Evolutionary conservation across 2,113 vertebrate species (phyloP).

Genomic region (Erinaceus europaeus): DNA sequence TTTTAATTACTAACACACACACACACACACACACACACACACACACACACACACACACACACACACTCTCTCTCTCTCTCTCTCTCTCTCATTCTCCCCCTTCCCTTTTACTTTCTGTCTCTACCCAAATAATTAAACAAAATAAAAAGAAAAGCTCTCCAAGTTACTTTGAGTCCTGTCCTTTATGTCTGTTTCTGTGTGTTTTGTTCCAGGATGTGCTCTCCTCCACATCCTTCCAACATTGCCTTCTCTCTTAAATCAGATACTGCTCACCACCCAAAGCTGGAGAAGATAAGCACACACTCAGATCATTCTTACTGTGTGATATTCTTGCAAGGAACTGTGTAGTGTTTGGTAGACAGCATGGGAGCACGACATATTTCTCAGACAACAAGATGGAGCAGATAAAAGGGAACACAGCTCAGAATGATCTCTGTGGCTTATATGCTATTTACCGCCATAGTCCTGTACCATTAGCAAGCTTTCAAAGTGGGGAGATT

Average conservation of each 20-base stretch:
- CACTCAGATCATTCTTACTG: not conserved
- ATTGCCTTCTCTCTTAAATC: too few relatives aligned
- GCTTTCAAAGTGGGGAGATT: not conserved
- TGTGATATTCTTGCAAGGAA: not conserved
- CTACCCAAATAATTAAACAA: too few relatives aligned
- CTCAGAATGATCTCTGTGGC: not conserved
- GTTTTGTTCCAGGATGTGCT: too few relatives aligned
- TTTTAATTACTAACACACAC: too few relatives aligned
- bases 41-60: too few relatives aligned
- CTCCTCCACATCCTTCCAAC: too few relatives aligned
- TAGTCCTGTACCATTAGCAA: not conserved
- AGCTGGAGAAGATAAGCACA: not conserved
- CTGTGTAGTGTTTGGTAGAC: not conserved
- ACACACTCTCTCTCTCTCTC: too few relatives aligned
- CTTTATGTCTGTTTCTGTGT: too few relatives aligned
- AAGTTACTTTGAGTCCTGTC: too few relatives aligned
- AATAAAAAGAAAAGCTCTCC: not conserved
- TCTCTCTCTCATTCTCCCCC: not conserved
- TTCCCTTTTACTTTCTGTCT: not conserved
- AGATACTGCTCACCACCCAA: too few relatives aligned
- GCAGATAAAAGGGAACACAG: not conserved
- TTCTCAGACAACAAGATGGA: not conserved
- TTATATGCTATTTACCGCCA: not conserved
- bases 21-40: too few relatives aligned
- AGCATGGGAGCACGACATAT: not conserved